Evolutionary conservation across 2,797 vertebrate species (phyloP), one percentile per base, ranked within the genome.

Genomic region (Fratercula arctica): DNA sequence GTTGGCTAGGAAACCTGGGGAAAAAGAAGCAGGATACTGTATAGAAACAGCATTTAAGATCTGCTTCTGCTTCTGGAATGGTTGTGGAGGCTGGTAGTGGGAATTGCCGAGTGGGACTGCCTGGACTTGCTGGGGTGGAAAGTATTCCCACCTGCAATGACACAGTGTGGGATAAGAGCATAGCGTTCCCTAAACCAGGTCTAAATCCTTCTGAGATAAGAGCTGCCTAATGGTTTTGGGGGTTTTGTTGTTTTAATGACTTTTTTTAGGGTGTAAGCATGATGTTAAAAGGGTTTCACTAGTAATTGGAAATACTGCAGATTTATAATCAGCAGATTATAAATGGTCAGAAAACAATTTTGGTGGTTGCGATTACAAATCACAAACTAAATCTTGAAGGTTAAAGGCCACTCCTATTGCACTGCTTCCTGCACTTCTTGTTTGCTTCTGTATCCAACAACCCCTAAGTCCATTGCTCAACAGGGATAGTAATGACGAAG

Each of bases 111-210:
- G 15, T 50, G 21, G 16, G 17, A 85, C 39, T 3, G 7, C n/a
- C 25, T 41, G n/a, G 39, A 31, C 4, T 53, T 5, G 1, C 3
- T 37, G 24, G n/a, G 43, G 3, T 16, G 24, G 48, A 33, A 67
- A 56, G 28, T 45, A 45, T 16, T 57, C 31, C 26, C 74, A 11
- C 25, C 24, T 9, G 2, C 17, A 76, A 3, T 85, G 23, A 15
- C n/a, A 6, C 0, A 0, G 5, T 25, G 41, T 67, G 33, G 56
- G 68, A 28, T 43, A 41, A 16, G 4, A 35, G 9, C 8, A 5
- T 4, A 53, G 16, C 1, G 8, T 31, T 79, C 63, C 13, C 54
- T 81, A 72, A 90, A 56, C 14, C 9, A 19, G 2, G 1, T 51
- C 24, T 63, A 87, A 45, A 59, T 39, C 25, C 33, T 37, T 75